phyloP scores from a whole-genome alignment of 2,888 invertebrate species.

The Anticlea derivata region DNA sequence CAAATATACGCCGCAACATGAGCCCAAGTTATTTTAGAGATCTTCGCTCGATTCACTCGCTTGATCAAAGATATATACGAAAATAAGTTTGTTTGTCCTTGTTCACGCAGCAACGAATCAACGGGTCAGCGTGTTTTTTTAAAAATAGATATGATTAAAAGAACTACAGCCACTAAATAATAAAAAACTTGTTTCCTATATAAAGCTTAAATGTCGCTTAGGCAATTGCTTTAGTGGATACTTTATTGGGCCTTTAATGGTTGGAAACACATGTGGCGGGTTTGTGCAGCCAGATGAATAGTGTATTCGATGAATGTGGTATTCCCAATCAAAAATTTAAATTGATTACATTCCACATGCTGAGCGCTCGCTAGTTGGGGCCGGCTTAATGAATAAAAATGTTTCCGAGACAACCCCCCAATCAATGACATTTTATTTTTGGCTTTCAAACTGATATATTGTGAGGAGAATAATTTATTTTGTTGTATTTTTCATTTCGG shows the following conservation, averaged over 20 bases:
- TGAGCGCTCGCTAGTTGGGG: slow-evolving; percentile 14
- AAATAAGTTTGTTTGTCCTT: too few relatives aligned
- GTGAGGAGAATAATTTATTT: slow-evolving; percentile 18
- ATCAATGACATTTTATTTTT: slow-evolving; percentile 25
- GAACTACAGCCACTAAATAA: too few relatives aligned
- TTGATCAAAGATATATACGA: too few relatives aligned
- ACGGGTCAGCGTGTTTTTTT: too few relatives aligned
- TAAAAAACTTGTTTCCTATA: too few relatives aligned
- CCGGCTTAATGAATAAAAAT: slow-evolving; percentile 29
- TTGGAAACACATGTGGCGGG: slow-evolving; percentile 34
- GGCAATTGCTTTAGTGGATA: background rate
- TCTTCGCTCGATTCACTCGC: too few relatives aligned
- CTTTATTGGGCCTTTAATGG: background rate
- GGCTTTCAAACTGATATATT: slow-evolving; percentile 15
- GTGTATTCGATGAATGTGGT: slow-evolving; percentile 35
- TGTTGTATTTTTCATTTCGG: background rate
- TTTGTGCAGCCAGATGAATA: slow-evolving; percentile 36
- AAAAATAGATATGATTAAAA: too few relatives aligned
- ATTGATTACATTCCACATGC: slow-evolving; percentile 49
- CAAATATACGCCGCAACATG: too few relatives aligned
- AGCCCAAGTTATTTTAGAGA: too few relatives aligned
- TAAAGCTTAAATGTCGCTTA: too few relatives aligned
- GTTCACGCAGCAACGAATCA: too few relatives aligned
- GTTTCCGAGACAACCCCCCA: slow-evolving; percentile 27
- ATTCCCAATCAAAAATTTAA: slow-evolving; percentile 51